Conservation (phyloP, 2,888 invertebrate species). For the Acanthosepion lycidas region DNA sequence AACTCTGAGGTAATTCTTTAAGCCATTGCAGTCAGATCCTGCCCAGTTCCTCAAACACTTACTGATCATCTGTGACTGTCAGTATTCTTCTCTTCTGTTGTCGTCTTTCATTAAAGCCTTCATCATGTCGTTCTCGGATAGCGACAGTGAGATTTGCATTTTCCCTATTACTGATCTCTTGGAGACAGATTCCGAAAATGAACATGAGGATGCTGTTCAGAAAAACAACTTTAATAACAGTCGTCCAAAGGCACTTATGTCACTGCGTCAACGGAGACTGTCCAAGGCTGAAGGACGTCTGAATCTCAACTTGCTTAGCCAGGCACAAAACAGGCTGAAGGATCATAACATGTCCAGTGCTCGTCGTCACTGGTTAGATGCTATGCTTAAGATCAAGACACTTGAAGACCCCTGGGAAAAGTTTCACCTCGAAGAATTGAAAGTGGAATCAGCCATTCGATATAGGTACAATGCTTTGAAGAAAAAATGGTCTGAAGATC, state of each 20-base stretch:
- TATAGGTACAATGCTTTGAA: constrained; percentile 77
- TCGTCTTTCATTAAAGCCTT: background rate
- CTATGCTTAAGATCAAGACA: constrained; percentile 65
- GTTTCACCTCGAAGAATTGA: constrained; percentile 76
- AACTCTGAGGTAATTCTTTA: background rate
- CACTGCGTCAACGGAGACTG: constrained; percentile 65
- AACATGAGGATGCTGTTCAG: constrained; percentile 50
- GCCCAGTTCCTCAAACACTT: background rate
- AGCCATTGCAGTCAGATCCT: background rate
- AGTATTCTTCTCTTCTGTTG: background rate
- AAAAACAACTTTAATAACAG: constrained; percentile 51
- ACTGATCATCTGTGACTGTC: background rate
- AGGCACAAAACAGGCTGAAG: constrained; percentile 11
- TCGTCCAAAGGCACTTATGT: constrained; percentile 60
- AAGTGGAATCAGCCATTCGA: constrained; percentile 75
- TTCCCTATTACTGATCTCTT: constrained; percentile 64
- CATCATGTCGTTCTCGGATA: constrained; percentile 52
- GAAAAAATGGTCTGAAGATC: constrained; percentile 77
- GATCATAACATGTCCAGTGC: constrained; percentile 44
- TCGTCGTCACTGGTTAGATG: constrained; percentile 64
- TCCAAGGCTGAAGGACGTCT: constrained; percentile 57
- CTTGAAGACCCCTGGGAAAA: constrained; percentile 77
- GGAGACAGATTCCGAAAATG: constrained; percentile 51
- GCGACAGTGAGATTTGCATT: constrained; percentile 63
- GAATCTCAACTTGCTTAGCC: background rate